phyloP scores from a whole-genome alignment of 2,888 invertebrate genomes.

The Orgyia antiqua region DNA sequence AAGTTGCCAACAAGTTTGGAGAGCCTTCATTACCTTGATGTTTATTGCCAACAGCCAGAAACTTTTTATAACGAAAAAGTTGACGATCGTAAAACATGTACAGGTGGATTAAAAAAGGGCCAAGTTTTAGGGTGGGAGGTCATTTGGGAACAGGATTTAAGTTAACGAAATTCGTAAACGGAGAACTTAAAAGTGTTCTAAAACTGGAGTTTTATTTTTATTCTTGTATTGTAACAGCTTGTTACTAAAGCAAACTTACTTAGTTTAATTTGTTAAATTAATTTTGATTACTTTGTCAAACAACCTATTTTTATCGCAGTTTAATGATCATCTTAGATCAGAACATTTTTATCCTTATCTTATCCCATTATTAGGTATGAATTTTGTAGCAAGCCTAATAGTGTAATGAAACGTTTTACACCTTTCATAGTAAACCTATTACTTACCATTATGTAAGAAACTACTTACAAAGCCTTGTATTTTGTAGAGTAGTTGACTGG shows the following conservation, averaged over 20 bases:
- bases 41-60: constrained; percentile 42
- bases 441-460: no score
- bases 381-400: no score
- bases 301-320: no score
- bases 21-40: constrained; percentile 41
- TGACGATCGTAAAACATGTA: constrained; percentile 66
- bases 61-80: constrained; percentile 63
- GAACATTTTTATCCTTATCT: no score
- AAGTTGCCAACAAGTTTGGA: constrained; percentile 36
- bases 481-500: no score
- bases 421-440: no score
- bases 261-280: no score
- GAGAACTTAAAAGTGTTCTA: constrained; percentile 23
- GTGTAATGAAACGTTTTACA: no score
- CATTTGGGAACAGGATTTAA: constrained; percentile 23
- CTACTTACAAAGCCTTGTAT: no score
- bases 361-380: no score
- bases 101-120: constrained; percentile 65
- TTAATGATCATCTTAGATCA: no score
- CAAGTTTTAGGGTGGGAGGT: constrained; percentile 27
- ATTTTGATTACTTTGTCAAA: no score
- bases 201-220: constrained; percentile 26
- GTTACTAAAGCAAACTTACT: constrained; percentile 14
- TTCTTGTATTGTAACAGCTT: constrained; percentile 29
- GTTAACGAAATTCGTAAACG: constrained; percentile 24